A percentile compares a stretch with the other conserved stretches of the same genome.
phyloP scores from a whole-genome alignment of 2,888 invertebrate species.

The Siphlonurus alternatus region DNA sequence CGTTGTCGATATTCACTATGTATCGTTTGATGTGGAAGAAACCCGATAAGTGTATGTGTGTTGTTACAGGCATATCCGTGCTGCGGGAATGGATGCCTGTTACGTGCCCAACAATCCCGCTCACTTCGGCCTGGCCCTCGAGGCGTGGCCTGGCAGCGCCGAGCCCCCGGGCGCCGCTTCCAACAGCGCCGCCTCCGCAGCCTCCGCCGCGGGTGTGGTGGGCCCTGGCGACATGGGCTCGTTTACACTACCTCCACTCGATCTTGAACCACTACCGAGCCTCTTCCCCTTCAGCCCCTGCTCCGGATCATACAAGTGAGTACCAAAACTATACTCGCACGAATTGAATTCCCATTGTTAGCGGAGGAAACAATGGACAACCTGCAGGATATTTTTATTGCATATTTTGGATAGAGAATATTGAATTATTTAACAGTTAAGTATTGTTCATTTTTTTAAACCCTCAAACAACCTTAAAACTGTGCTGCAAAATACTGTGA shows the following conservation, averaged over 20 bases:
- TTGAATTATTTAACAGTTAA: no score
- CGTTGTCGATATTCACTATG: no score
- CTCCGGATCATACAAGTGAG: conserved; percentile 57
- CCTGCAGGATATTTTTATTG: no score
- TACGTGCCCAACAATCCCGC: conserved; percentile 19
- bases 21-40: no score
- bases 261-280: conserved; percentile 71
- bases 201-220: conserved; percentile 26
- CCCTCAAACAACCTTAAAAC: no score
- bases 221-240: conserved; percentile 60
- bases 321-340: conserved; percentile 17
- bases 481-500: no score
- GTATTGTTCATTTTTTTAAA: no score
- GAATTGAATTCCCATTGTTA: background rate
- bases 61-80: background rate
- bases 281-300: conserved; percentile 77
- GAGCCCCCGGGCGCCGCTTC: conserved; percentile 7
- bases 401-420: no score
- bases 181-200: conserved; percentile 21
- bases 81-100: conserved; percentile 16
- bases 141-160: conserved; percentile 10
- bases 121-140: conserved; percentile 13
- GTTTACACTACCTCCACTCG: conserved; percentile 65
- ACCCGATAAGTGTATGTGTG: no score
- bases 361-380: no score